phyloP scores from a whole-genome alignment of 2,888 invertebrate genomes.

The Eupithecia insigniata region DNA sequence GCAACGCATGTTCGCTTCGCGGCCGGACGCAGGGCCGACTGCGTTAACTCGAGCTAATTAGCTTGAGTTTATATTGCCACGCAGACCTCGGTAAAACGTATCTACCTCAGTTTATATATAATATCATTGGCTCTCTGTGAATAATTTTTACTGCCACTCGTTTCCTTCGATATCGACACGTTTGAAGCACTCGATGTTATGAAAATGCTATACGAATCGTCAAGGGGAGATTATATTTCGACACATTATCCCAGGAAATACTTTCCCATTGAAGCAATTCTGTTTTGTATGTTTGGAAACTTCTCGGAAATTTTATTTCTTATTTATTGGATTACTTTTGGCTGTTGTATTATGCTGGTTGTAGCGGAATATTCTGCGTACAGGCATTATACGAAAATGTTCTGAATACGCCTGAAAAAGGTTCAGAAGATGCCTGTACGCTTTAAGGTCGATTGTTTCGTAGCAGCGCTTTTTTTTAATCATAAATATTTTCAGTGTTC shows the following conservation, averaged over 20 bases:
- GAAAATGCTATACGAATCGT: conserved; percentile 61
- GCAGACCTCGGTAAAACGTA: no score
- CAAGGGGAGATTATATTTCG: conserved; percentile 57
- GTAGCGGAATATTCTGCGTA: not conserved
- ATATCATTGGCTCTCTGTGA: conserved; percentile 15
- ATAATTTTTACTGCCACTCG: not conserved
- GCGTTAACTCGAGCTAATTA: no score
- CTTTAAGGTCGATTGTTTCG: not conserved
- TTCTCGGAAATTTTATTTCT: conserved; percentile 22
- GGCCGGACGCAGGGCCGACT: no score
- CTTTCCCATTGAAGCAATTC: conserved; percentile 20
- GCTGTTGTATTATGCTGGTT: no score
- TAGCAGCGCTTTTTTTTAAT: no score
- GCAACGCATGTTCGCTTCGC: no score
- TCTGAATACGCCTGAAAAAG: not conserved
- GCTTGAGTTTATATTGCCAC: no score
- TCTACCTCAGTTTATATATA: no score
- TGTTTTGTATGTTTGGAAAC: conserved; percentile 39
- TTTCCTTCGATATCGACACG: conserved; percentile 49
- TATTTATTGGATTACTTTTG: conserved; percentile 24
- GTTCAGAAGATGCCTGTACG: no score
- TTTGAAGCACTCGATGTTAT: conserved; percentile 60
- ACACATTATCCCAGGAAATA: conserved; percentile 45
- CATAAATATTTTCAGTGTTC: no score
- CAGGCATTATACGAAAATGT: not conserved